phyloP scores from a whole-genome alignment of 2,888 invertebrate genomes.

The Stenolophus ochropezus region DNA sequence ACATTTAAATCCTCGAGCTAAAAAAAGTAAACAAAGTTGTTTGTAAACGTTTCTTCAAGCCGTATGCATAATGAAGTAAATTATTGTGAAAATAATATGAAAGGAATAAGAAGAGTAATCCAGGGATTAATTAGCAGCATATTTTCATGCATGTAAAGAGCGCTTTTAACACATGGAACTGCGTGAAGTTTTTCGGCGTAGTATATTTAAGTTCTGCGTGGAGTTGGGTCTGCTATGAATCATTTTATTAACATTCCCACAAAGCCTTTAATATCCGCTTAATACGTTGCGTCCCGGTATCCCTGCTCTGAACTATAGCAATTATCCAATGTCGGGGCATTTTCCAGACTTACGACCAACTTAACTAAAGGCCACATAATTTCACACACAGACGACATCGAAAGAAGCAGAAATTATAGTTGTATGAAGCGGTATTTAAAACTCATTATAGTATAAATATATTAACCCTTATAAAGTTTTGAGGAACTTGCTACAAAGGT shows the following conservation, averaged over 20 bases:
- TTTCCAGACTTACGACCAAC: slow-evolving; percentile 50
- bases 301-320: slow-evolving; percentile 45
- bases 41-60: neutral
- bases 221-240: slow-evolving; percentile 43
- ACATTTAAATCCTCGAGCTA: neutral
- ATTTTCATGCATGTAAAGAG: slow-evolving; percentile 15
- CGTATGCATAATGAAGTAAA: neutral
- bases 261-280: slow-evolving; percentile 60
- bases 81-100: neutral
- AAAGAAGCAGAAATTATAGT: too few relatives aligned
- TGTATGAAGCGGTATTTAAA: too few relatives aligned
- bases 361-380: slow-evolving; percentile 16
- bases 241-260: slow-evolving; percentile 56
- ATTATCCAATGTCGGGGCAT: slow-evolving; percentile 50
- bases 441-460: too few relatives aligned
- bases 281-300: slow-evolving; percentile 43
- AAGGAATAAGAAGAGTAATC: neutral
- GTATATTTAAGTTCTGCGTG: slow-evolving; percentile 42
- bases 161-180: slow-evolving; percentile 13
- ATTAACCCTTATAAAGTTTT: too few relatives aligned
- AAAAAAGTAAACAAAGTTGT: neutral
- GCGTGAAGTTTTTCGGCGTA: slow-evolving; percentile 8
- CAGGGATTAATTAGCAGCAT: slow-evolving; percentile 1
- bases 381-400: neutral
- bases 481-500: too few relatives aligned